A percentile compares a stretch with the other conserved stretches of the same genome.
These are phyloP conservation scores for Siderastrea siderea DNA, from an alignment of 92 coral and sea anemone genomes.

Conservation along the genomic window DNA sequence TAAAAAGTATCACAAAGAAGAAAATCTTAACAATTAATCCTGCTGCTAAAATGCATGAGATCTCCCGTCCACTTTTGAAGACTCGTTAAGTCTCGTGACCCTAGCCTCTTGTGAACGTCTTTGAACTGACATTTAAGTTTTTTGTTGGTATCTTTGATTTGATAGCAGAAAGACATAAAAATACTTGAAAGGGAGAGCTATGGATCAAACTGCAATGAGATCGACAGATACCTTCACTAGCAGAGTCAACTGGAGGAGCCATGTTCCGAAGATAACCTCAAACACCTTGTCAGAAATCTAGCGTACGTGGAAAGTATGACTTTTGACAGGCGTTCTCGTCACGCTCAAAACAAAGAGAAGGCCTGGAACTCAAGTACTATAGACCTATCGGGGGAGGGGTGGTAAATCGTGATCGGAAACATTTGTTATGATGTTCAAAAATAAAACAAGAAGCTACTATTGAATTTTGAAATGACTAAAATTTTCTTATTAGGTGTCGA, in stretches of 20 bases:
- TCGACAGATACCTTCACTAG: constrained; percentile 1
- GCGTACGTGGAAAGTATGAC: constrained; percentile 19
- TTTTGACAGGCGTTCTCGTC: constrained; percentile 18
- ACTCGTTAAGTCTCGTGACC: too few species aligned
- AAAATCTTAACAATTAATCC: too few species aligned
- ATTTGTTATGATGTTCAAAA: background rate
- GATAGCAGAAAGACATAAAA: too few species aligned
- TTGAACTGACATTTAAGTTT: too few species aligned
- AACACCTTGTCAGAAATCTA: background rate
- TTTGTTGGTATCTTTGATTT: too few species aligned
- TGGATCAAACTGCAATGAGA: background rate
- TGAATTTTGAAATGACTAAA: too few species aligned
- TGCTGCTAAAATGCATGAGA: too few species aligned
- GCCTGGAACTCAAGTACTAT: constrained; percentile 1
- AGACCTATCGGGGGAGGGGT: background rate
- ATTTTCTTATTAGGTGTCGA: too few species aligned
- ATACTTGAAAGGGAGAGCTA: too few species aligned
- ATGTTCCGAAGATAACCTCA: background rate
- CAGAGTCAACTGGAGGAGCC: constrained; percentile 1
- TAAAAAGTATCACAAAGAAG: too few species aligned
- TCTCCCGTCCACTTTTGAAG: too few species aligned
- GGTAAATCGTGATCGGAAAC: background rate
- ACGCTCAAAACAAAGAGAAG: background rate
- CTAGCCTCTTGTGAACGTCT: too few species aligned
- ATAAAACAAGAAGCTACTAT: background rate